These are phyloP conservation scores for Alethe castanea DNA, from an alignment of 2,113 vertebrate species.

Conservation along the genomic window DNA sequence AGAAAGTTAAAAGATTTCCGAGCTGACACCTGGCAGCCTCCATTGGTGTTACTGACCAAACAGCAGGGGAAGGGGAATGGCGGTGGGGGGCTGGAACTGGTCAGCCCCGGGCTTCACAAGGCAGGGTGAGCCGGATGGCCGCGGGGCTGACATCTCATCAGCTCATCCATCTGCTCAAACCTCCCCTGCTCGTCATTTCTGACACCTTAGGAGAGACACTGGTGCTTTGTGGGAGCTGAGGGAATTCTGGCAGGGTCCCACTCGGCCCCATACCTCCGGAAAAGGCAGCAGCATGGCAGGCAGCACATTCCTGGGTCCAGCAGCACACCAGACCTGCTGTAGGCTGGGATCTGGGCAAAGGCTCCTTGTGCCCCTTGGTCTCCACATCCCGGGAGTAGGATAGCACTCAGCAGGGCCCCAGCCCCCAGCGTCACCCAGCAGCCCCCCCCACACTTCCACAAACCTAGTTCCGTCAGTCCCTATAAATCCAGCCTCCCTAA, in stretches of 20 bases:
- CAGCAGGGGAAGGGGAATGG: neutral
- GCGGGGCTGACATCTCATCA: rapidly evolving
- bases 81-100: rapidly evolving
- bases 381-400: neutral
- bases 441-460: neutral
- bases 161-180: neutral
- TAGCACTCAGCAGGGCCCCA: neutral
- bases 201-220: rapidly evolving
- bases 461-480: slow-evolving; percentile 29
- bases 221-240: neutral
- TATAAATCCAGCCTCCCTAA: slow-evolving; percentile 19
- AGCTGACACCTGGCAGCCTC: slow-evolving; percentile 24
- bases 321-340: neutral
- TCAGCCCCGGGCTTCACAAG: neutral
- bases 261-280: rapidly evolving
- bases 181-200: neutral
- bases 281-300: neutral
- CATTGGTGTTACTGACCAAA: neutral
- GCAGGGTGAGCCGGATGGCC: neutral
- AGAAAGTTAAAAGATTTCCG: neutral
- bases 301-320: neutral
- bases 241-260: rapidly evolving
- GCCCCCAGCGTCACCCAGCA: neutral
- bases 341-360: neutral
- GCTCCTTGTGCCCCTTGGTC: rapidly evolving